phyloP scores from a whole-genome alignment of 2,113 vertebrate genomes.

The Equus przewalskii region DNA sequence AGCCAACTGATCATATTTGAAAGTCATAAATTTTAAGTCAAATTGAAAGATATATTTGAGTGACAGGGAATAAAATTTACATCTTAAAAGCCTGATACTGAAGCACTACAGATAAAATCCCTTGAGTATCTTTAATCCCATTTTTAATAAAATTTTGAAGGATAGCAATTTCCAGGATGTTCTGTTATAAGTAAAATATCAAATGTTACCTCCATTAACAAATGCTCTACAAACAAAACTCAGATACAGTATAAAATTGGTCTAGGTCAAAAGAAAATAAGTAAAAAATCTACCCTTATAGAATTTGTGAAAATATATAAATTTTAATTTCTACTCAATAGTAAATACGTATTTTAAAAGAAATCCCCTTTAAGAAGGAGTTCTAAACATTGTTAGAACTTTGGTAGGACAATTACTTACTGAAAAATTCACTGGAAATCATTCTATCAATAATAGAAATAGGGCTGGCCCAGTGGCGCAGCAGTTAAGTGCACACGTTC shows the following conservation, averaged over 20 bases:
- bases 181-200: constrained; percentile 13
- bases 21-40: constrained; percentile 75
- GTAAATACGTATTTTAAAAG: not conserved
- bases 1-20: constrained; percentile 71
- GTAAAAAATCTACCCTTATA: not conserved
- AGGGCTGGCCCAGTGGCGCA: not conserved
- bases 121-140: constrained; percentile 58
- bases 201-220: not conserved
- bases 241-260: not conserved
- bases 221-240: not conserved
- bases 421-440: not conserved
- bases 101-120: constrained; percentile 52
- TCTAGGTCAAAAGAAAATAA: not conserved
- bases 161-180: constrained; percentile 17
- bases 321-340: not conserved
- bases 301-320: constrained; percentile 2
- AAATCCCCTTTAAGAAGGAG: not conserved
- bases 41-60: constrained; percentile 77
- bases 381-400: not conserved
- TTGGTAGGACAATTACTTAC: not conserved
- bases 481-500: too few species aligned
- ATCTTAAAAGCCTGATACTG: constrained; percentile 63
- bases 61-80: constrained; percentile 72
- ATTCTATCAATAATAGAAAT: not conserved
- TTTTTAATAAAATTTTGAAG: constrained; percentile 58